Evolutionary conservation across 1,140 invertebrate species (phyloP).

Genomic region (Sipha flava): DNA sequence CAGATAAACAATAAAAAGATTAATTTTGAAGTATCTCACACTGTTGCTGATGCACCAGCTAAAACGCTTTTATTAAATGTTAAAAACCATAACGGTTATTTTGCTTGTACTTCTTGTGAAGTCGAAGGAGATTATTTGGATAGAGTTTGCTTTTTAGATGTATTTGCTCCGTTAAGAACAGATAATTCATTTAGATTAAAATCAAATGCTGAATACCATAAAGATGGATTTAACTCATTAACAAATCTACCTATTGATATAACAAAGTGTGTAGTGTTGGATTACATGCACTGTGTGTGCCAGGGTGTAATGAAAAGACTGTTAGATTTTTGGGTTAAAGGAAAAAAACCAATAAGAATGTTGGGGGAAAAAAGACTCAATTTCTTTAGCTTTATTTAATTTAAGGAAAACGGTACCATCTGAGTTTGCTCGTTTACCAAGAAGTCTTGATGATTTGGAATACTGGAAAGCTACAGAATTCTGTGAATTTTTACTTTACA

Average conservation of each 20-base stretch:
- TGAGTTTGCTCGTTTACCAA: no score
- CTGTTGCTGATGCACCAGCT: neutral
- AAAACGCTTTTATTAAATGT: neutral
- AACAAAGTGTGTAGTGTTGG: no score
- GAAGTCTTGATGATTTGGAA: neutral
- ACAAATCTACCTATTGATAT: no score
- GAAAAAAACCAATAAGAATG: no score
- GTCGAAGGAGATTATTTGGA: neutral
- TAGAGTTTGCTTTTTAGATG: neutral
- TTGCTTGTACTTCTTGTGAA: neutral
- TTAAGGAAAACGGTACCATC: no score
- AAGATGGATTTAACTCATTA: no score
- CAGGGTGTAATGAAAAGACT: no score
- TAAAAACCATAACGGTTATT: neutral
- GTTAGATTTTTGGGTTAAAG: no score
- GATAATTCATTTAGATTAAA: neutral
- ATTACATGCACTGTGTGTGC: no score
- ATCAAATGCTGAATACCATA: no score
- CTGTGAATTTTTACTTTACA: neutral
- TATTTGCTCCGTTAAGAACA: neutral
- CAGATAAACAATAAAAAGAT: neutral
- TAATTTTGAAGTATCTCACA: neutral
- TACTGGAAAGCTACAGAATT: neutral
- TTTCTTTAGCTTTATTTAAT: no score
- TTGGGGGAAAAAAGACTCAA: no score